A percentile compares a stretch with the other conserved stretches of the same genome.
Evolutionary conservation across 2,113 vertebrate genomes (phyloP).

Genomic region (Paracanthobrama guichenoti): DNA sequence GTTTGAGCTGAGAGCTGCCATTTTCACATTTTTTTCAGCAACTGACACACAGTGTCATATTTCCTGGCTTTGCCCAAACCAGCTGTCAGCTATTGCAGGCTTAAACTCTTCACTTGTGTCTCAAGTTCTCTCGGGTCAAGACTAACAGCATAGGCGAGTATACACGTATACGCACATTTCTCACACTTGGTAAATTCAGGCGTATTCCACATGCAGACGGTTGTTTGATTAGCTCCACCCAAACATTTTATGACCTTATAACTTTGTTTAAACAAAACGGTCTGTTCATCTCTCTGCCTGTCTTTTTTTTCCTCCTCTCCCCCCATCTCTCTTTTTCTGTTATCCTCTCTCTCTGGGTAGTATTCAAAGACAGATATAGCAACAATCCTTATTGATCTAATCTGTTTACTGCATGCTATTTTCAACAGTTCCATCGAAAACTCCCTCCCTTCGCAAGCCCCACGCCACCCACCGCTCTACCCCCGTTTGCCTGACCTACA

Average conservation of each 20-base stretch:
- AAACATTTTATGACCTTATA: conserved; percentile 46
- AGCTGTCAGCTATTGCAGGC: conserved; percentile 53
- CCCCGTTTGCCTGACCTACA: conserved; percentile 78
- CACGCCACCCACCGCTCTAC: conserved; percentile 62
- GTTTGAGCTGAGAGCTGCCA: conserved; percentile 44
- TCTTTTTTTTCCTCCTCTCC: not conserved
- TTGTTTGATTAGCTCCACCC: conserved; percentile 52
- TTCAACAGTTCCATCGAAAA: conserved; percentile 78
- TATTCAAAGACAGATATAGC: conserved; percentile 64
- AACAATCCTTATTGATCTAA: conserved; percentile 76
- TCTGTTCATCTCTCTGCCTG: conserved; percentile 28
- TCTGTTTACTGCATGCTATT: conserved; percentile 78
- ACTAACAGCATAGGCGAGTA: conserved; percentile 27
- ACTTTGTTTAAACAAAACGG: conserved; percentile 52
- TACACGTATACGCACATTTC: conserved; percentile 8
- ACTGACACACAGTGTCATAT: conserved; percentile 54
- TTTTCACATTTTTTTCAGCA: conserved; percentile 57
- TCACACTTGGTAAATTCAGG: conserved; percentile 41
- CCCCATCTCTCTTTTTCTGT: not conserved
- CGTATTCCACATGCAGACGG: conserved; percentile 25
- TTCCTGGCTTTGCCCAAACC: conserved; percentile 49
- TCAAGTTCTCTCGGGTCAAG: conserved; percentile 41
- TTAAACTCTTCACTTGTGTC: conserved; percentile 44
- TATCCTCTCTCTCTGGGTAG: conserved; percentile 41
- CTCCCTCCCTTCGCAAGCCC: conserved; percentile 55